A percentile compares a stretch with the other conserved stretches of the same genome.
These are phyloP conservation scores for Ferdinandea cuprea DNA, from an alignment of 2,888 invertebrate genomes.

Conservation along the genomic window DNA sequence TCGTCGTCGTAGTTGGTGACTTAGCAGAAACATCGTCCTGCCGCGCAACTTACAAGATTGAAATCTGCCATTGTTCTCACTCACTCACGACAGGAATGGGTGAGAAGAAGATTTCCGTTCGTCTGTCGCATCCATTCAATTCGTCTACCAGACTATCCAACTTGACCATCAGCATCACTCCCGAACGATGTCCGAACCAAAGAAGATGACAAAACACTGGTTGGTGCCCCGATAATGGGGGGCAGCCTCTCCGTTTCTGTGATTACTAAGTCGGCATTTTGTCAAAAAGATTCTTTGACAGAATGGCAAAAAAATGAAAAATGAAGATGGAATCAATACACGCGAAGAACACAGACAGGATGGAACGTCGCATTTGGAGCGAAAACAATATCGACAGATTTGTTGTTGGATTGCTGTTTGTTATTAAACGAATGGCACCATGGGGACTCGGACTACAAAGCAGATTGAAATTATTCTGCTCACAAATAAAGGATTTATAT, in stretches of 20 bases:
- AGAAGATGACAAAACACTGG: constrained; percentile 51
- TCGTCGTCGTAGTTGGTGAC: constrained; percentile 46
- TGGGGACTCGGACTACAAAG: too few species aligned
- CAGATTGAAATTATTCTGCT: too few species aligned
- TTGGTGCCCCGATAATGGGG: constrained; percentile 36
- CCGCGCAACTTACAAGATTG: constrained; percentile 59
- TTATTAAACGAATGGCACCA: too few species aligned
- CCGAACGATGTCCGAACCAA: constrained; percentile 6
- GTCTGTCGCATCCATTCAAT: constrained; percentile 42
- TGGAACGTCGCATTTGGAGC: too few species aligned
- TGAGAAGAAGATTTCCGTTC: constrained; percentile 37
- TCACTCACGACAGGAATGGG: constrained; percentile 42
- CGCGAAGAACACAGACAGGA: too few species aligned
- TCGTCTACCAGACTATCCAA: constrained; percentile 68
- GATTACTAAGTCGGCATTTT: constrained; percentile 67
- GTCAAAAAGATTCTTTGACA: constrained; percentile 66
- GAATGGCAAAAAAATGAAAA: constrained; percentile 52
- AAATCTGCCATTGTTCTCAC: constrained; percentile 72
- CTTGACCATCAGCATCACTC: constrained; percentile 56
- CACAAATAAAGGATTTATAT: too few species aligned
- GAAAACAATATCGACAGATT: too few species aligned
- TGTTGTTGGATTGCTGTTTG: too few species aligned
- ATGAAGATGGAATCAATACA: constrained; percentile 32
- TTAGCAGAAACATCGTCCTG: constrained; percentile 56
- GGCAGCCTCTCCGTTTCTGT: constrained; percentile 1